Evolutionary conservation across 2,113 vertebrate genomes (phyloP), one percentile per base, ranked within the genome.

Genomic region (Dissostichus mawsoni): DNA sequence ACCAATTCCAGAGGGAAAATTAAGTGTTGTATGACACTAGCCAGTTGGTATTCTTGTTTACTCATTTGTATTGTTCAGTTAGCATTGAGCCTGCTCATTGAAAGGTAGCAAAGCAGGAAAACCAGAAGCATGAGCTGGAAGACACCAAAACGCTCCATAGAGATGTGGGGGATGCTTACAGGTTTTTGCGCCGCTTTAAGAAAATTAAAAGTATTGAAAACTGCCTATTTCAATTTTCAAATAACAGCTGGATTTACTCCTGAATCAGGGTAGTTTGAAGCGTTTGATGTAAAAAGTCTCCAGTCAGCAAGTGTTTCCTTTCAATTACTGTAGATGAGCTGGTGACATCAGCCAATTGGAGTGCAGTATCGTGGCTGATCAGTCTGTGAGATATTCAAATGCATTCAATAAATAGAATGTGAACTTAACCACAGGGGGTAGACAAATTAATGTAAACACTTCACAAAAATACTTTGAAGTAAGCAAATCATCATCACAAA

Each of bases 381-480:
- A 44, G 63, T 56, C 63, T 4, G 18, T 12, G 41, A 52, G n/a
- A 61, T 9, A 33, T 12, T 25, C 45, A 16, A 50, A 68, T 63
- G 25, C 33, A 59, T 68, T 76, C 66, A 61, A 74, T 82, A 79
- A 74, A 83, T 73, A 76, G 71, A 25, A 57, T 61, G 80, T 82
- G 56, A 77, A 73, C 48, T 63, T 56, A 83, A 86, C 81, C 67
- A 77, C 71, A 66, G 82, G 66, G 45, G 44, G 81, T 48, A n/a
- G 53, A 63, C 71, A 83, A 79, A 72, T 76, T 59, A 79, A 82
- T 76, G 83, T 76, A 78, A 89, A 88, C 80, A 80, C 52, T 8
- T 29, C 58, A 71, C 5, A 65, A 76, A 58, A 78, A 55, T 8
- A 48, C 73, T 76, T 74, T 86, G 78, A 83, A 83, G 56, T 64